Evolutionary conservation across 2,113 vertebrate species (phyloP).

Genomic region (Pampusana beccarii): DNA sequence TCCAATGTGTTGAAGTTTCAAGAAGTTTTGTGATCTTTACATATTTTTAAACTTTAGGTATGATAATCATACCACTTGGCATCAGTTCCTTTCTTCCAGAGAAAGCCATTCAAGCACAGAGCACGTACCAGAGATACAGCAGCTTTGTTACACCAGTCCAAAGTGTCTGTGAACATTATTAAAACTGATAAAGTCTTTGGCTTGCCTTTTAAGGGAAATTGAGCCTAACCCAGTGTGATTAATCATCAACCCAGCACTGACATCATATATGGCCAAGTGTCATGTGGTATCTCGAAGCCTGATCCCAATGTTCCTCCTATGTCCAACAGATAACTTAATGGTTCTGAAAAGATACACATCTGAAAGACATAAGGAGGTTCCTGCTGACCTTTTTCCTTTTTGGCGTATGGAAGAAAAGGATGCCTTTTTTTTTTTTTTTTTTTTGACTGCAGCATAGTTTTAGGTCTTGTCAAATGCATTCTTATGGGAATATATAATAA

Average conservation of each 20-base stretch:
- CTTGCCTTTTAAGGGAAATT: slow-evolving; percentile 9
- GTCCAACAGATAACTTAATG: neutral
- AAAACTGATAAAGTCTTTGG: slow-evolving; percentile 4
- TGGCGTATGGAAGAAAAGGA: neutral
- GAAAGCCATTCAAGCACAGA: neutral
- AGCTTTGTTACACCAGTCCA: neutral
- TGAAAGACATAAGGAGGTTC: neutral
- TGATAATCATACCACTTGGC: neutral
- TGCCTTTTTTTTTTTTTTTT: too few relatives aligned
- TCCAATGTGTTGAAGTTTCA: neutral
- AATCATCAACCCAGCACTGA: neutral
- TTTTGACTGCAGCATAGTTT: neutral
- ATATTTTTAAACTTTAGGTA: neutral
- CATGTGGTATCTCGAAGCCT: neutral
- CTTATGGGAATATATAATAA: neutral
- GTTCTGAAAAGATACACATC: neutral
- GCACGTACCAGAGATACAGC: neutral
- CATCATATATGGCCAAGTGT: neutral
- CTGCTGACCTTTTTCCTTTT: neutral
- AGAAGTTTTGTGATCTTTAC: neutral
- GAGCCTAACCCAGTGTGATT: neutral
- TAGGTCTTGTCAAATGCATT: neutral
- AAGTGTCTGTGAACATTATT: neutral
- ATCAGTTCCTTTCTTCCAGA: neutral
- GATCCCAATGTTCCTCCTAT: neutral